phyloP scores from a whole-genome alignment of 1,140 invertebrate species.

The Armadillidium nasatum region DNA sequence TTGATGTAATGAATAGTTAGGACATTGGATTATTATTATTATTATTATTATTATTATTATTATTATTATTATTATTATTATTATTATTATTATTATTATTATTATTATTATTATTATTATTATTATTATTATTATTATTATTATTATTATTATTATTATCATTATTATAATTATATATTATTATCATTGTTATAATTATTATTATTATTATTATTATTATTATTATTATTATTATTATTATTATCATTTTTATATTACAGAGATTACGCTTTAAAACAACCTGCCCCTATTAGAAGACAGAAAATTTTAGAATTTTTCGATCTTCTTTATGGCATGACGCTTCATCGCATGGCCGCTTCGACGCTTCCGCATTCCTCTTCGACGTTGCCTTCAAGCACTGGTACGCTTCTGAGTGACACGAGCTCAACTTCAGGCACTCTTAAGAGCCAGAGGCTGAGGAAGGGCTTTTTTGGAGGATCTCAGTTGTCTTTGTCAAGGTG shows the following conservation, averaged over 20 bases:
- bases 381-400: background rate
- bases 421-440: background rate
- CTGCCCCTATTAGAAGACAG: conserved; percentile 39
- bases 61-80: conserved; percentile 3
- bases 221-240: too few relatives aligned
- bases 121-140: background rate
- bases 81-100: conserved; percentile 5
- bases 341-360: conserved; percentile 33
- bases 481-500: conserved; percentile 3
- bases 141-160: too few relatives aligned
- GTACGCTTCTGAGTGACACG: background rate
- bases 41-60: background rate
- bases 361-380: background rate
- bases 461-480: background rate
- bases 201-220: too few relatives aligned
- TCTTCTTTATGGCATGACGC: conserved; percentile 41
- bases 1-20: too few relatives aligned
- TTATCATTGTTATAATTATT: too few relatives aligned
- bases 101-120: conserved; percentile 4
- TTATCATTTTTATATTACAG: conserved; percentile 18
- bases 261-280: conserved; percentile 42
- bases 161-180: too few relatives aligned
- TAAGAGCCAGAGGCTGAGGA: background rate
- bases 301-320: conserved; percentile 43
- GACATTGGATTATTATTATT: too few relatives aligned